Evolutionary conservation across 2,113 vertebrate species (phyloP), one percentile per base, ranked within the genome.

Genomic region (Charadrius vociferus): DNA sequence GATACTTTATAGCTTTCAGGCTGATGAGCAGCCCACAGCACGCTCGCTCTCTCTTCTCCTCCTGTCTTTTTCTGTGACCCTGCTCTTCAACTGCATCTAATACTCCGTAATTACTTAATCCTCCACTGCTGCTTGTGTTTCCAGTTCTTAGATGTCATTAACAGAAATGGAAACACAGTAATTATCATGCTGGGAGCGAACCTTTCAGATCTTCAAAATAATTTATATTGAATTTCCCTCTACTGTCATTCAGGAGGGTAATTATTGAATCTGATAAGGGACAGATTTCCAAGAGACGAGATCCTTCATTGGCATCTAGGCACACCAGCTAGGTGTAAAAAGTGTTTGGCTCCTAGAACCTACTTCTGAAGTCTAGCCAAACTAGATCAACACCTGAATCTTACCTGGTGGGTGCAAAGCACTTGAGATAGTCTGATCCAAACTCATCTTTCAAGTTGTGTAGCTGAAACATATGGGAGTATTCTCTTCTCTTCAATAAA

Each of bases 21-120:
- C 65, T 86, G 83, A 78, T 92, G 68, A 94, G 79, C 88, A 97
- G 79, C 84, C 72, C 50, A 19, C 88, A 96, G 95, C 90, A 82
- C 67, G 65, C 91, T 88, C 80, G 21, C 85, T 86, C 56, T 77
- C 85, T 82, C 47, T 80, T 86, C 81, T 91, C 55, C 77, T 89
- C 70, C 80, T 92, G 94, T 84, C 92, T 96, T 88, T 94, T 96
- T 81, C 94, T 91, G 81, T 98, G 97, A 98, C 97, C 96, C 88
- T 91, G 96, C 32, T 95, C 91, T 96, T 96, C 96, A 95, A 96
- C 97, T 88, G 95, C 82, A 94, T 97, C 86, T 98, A 98, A 98
- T 97, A 59, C 98, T 93, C 82, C 39, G 7, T 98, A 98, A 98
- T 98, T 97, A 97, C 97, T 98, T 98, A 98, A 98, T 98, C 97